Base-by-base conservation (phyloP, 2,888 invertebrate species). In the Lithophane semibrunnea region DNA sequence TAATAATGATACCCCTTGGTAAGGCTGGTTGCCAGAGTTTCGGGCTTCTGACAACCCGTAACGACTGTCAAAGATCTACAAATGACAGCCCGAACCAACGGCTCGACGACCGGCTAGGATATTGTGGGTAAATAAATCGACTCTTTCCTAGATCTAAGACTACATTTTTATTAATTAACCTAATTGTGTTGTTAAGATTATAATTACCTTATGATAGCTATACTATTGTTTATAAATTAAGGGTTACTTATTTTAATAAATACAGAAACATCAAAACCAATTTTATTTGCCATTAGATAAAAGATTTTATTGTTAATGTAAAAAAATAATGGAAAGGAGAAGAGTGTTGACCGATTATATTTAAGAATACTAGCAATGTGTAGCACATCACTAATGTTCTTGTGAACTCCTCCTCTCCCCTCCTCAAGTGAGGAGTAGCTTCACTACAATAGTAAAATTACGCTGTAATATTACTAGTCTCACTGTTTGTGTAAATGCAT, bases 401-500 rank as follows among this genome's bases (percentile, higher is more conserved):
- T 56, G 10, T 63, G 5, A 56, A 37, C 77, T 16, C 4, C 64
- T 76, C 63, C 49, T 47, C 61, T 63, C n/a, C 77, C 54, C 24
- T 65, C 64, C 63, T 29, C 18, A 2, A 13, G 49, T 65, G 78
- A 77, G 64, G 21, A 44, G 10, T 37, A 74, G 60, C 0, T 42
- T 60, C 49, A 49, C n/a, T 24, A 60, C 60, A 74, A 54, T 44
- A 54, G 44, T 75, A 16, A 63, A n/a, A 44, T 63, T 42, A 29
- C 5, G 3, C 18, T 42, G 21, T 61, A 74, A 44, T 44, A 18
- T 49, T 54, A 54, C 44, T 47, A 75, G 5, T 37, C 64, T 58
- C 78, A 76, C 24, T 42, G 29, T 18, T 52, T n/a, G 18, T 21
- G 24, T 75, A 60, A 54, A 47, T 74, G 74, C 64, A 56, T 56